Conservation (phyloP, 1,140 invertebrate species). For the Leptopilina clavipes region DNA sequence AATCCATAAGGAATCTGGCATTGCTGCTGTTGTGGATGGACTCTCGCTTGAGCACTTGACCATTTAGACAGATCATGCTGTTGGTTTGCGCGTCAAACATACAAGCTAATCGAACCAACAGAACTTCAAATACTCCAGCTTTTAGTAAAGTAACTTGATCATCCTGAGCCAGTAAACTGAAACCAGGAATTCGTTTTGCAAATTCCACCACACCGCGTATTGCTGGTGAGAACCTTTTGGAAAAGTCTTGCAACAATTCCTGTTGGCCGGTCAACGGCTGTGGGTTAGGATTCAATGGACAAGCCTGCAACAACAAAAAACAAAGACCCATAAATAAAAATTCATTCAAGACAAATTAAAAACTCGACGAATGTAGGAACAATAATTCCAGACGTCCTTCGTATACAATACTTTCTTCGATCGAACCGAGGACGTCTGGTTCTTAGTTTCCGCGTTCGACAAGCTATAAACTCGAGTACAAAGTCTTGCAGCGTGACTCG, state of each 20-base stretch:
- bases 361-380: conserved; percentile 41
- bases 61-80: conserved; percentile 94
- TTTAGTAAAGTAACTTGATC: conserved; percentile 98
- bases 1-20: conserved; percentile 95
- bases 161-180: conserved; percentile 94
- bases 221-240: conserved; percentile 94
- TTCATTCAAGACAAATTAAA: conserved; percentile 14
- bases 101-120: conserved; percentile 93
- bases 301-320: conserved; percentile 83
- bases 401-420: conserved; percentile 39
- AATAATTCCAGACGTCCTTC: conserved; percentile 51
- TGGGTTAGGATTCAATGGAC: conserved; percentile 95
- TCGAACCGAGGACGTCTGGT: conserved; percentile 57
- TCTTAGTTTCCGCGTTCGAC: conserved; percentile 52
- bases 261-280: conserved; percentile 86
- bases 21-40: conserved; percentile 92
- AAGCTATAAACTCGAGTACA: conserved; percentile 37
- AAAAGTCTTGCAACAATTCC: conserved; percentile 90
- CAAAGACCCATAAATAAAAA: conserved; percentile 58
- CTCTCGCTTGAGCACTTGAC: conserved; percentile 91
- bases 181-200: conserved; percentile 97
- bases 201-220: conserved; percentile 98
- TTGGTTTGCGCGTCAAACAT: conserved; percentile 94
- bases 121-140: conserved; percentile 94
- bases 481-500: neutral